Evolutionary conservation across 2,888 invertebrate genomes (phyloP).

Genomic region (Ecliptopera silaceata): DNA sequence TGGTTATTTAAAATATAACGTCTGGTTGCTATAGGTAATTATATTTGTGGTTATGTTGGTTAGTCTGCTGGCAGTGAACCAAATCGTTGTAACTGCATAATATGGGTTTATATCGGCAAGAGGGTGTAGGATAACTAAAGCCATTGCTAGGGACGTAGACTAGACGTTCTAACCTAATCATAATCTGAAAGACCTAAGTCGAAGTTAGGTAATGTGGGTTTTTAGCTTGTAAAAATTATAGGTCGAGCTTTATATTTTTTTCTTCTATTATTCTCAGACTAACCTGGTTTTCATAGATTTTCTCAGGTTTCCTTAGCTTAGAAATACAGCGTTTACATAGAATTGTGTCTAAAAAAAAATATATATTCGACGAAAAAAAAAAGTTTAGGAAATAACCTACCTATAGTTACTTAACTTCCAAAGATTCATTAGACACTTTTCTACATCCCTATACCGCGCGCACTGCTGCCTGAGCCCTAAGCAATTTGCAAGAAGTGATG

Average conservation of each 20-base stretch:
- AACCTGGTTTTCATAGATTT: too few relatives aligned
- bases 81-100: conserved; percentile 76
- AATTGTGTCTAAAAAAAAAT: too few relatives aligned
- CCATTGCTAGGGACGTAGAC: conserved; percentile 12
- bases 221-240: too few relatives aligned
- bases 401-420: not conserved
- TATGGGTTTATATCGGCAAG: conserved; percentile 66
- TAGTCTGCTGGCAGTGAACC: conserved; percentile 74
- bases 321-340: too few relatives aligned
- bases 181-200: too few relatives aligned
- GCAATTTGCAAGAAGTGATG: conserved; percentile 63
- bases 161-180: too few relatives aligned
- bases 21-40: conserved; percentile 18
- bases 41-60: conserved; percentile 12
- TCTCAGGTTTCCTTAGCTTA: too few relatives aligned
- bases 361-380: too few relatives aligned
- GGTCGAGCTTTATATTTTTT: too few relatives aligned
- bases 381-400: too few relatives aligned
- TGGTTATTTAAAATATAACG: conserved; percentile 8
- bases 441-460: conserved; percentile 25
- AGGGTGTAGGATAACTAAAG: conserved; percentile 43
- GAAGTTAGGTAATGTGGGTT: too few relatives aligned
- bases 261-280: too few relatives aligned
- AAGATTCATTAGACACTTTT: not conserved
- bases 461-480: conserved; percentile 49